Evolutionary conservation across 2,797 vertebrate genomes (phyloP).

Genomic region (Galagoides demidoff): DNA sequence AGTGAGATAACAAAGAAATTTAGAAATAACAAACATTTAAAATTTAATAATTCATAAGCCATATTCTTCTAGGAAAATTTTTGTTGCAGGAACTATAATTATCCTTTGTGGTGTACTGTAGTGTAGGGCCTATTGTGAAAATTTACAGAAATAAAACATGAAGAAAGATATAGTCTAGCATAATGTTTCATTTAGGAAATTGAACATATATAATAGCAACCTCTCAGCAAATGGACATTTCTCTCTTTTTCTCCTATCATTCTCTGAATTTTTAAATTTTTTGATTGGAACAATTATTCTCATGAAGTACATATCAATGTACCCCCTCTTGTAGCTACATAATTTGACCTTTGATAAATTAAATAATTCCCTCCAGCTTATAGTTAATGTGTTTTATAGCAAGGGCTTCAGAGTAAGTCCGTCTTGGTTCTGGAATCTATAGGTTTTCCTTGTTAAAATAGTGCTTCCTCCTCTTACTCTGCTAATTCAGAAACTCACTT

Average conservation of each 20-base stretch:
- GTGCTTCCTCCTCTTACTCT: not conserved
- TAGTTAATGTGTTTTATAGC: not conserved
- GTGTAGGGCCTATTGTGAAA: not conserved
- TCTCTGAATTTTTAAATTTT: not conserved
- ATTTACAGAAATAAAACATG: not conserved
- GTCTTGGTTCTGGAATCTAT: not conserved
- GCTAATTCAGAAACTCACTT: slow-evolving; percentile 18
- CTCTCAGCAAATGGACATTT: not conserved
- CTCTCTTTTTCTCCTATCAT: not conserved
- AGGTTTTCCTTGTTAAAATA: not conserved
- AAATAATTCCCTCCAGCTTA: not conserved
- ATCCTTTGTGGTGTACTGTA: not conserved
- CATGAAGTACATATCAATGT: not conserved
- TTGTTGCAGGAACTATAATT: not conserved
- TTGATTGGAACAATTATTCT: not conserved
- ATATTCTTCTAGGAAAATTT: not conserved
- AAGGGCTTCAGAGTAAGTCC: not conserved
- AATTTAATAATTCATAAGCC: not conserved
- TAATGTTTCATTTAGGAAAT: not conserved
- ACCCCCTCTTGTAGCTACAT: not conserved
- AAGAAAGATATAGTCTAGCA: not conserved
- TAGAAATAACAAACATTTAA: not conserved
- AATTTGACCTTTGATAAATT: not conserved
- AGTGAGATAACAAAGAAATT: not conserved
- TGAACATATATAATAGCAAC: not conserved